Evolutionary conservation across 2,113 vertebrate species (phyloP), one percentile per base, ranked within the genome.

Genomic region (Oreocharis arfaki): DNA sequence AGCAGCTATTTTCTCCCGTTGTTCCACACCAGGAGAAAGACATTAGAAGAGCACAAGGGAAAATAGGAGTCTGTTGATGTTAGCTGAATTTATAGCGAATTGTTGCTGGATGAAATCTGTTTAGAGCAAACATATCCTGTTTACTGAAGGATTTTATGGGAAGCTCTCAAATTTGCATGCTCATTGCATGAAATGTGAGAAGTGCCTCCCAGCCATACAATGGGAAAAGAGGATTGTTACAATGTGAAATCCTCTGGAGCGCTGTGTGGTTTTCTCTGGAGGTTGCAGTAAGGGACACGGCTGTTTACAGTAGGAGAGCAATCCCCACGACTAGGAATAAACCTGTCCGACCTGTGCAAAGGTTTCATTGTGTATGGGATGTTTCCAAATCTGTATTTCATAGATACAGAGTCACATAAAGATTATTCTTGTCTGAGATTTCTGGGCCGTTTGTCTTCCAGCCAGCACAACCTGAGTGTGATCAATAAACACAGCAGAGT

Each of bases 81-180:
- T 78, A 67, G 39, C 59, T 78, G 73, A 92, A 88, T 96, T 89
- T 89, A 81, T 33, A 89, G 60, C 19, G 70, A 91, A 91, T 94
- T 86, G 84, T 88, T 74, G 60, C 56, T 67, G 55, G 56, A 49
- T 95, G 73, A 83, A 90, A 94, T 81, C 64, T 95, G 65, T 81
- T 92, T 92, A 88, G 52, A 82, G 83, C 47, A 81, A 94, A 87
- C 53, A 60, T 49, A 75, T 91, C 86, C 69, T 87, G 84, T 97
- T 97, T 95, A 94, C 67, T 61, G 80, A 44, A 42, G 64, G 61
- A 76, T 90, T 91, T 95, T 87, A 90, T 64, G 61, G 73, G 93
- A 80, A 70, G 44, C 39, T 47, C 42, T 86, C 52, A 44, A 84
- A 94, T 96, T 91, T 96, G 63, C 84, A 92, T 93, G 73, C 55